Base-by-base conservation (phyloP, 2,797 vertebrate species). In the Euthynnus affinis region DNA sequence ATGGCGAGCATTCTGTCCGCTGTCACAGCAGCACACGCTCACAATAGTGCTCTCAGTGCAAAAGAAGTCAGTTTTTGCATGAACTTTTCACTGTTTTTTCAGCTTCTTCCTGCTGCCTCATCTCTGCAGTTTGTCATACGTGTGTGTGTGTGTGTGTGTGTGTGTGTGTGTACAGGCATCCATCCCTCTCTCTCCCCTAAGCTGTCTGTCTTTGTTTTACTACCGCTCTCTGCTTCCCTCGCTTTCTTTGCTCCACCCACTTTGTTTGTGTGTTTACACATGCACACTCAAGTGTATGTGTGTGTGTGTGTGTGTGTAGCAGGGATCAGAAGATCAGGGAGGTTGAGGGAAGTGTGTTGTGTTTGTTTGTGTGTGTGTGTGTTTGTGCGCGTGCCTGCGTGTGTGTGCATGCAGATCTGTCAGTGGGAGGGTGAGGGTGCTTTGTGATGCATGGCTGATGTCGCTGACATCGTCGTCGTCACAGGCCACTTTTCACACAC, bases 381-480 rank as follows among this genome's bases (percentile, higher is more conserved):
- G 32, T 9, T 49, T 15, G 34, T 58, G 64, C n/a, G n/a, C n/a
- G n/a, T n/a, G n/a, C n/a, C n/a, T n/a, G n/a, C n/a, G n/a, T 25
- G 71, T 18, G 55, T 27, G 66, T 7, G 64, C 4, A 42, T 44
- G 78, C 74, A 55, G 62, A 84, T 84, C 64, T 76, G 71, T 78
- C 32, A 46, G 76, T 74, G 88, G 83, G 85, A 84, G 91, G 75
- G 82, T 78, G 78, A 74, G 89, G 66, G 87, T 78, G 89, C 88
- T 88, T 88, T 93, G 91, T 93, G 94, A 95, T 94, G 93, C 92
- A 80, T 92, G 85, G 88, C 90, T 93, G 92, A 91, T 92, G 90
- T 85, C 82, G 87, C 88, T 84, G 90, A 91, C 91, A 87, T 89
- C 69, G 84, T 92, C 69, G 84, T 92, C 92, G 86, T 90, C 87